Base-by-base conservation (phyloP, 2,113 vertebrate species). In the Dicrurus megarhynchus region DNA sequence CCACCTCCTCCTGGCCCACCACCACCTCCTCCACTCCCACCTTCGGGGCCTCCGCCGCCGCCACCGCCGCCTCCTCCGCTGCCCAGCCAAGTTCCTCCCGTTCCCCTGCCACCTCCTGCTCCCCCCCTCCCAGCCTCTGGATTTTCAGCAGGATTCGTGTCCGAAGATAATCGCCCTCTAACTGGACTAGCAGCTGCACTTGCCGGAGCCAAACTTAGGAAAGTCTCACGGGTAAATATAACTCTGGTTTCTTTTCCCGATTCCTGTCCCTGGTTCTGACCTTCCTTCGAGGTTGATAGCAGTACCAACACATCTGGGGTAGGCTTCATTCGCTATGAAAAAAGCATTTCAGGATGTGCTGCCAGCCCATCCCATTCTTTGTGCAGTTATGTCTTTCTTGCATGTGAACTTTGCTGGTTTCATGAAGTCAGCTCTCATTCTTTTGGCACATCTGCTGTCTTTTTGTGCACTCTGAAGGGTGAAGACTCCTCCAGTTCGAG, bases 161-260 rank as follows among this genome's bases (percentile, higher is more conserved):
- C 97, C 1, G 99, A 99, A 82, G 99, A 99, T 89, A 98, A 98
- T 96, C 99, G 98, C 65, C 98, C 99, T 73, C 70, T 99, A 87
- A 98, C 99, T 86, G 99, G 99, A 97, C 97, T 99, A 68, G 99
- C 99, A 86, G 99, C 99, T 65, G 99, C 99, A 27, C 98, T 99
- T 24, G 99, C 99, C 67, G 99, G 99, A 97, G 99, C 99, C 96
- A 99, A 99, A 92, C 98, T 99, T 95, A 98, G 99, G 95, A 99
- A 99, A 98, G 99, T 99, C 97, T 98, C 98, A 88, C 97, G 99
- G 98, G 99, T 99, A 98, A 99, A 97, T 95, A 82, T 16, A 69
- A 20, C 49, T 90, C 55, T 8, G 26, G 46, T 69, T 60, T 39
- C 64, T 42, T 57, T 37, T 63, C 64, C 22, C 0, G 0, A 0